Evolutionary conservation across 1,140 invertebrate genomes (phyloP).

Genomic region (Atta colombica): DNA sequence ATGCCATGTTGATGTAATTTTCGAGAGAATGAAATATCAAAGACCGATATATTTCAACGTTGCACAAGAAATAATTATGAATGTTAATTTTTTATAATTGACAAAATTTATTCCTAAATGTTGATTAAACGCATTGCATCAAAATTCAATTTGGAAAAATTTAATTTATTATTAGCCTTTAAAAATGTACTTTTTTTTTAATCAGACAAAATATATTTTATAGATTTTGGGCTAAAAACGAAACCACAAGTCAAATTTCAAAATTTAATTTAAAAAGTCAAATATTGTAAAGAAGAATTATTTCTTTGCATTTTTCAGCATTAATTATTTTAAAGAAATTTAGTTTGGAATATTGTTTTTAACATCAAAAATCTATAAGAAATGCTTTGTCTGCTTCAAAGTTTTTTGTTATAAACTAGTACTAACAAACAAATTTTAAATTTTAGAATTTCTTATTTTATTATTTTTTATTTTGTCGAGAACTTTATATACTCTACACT

Average conservation of each 20-base stretch:
- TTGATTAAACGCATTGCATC: background rate
- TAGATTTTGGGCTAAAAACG: too few relatives aligned
- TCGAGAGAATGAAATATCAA: constrained; percentile 22
- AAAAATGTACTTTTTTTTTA: too few relatives aligned
- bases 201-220: too few relatives aligned
- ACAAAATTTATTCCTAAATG: background rate
- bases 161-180: background rate
- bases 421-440: background rate
- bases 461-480: background rate
- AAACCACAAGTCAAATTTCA: too few relatives aligned
- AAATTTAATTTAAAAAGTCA: too few relatives aligned
- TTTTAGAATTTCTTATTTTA: background rate
- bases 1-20: constrained; percentile 41
- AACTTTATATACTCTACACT: background rate
- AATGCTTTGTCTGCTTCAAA: too few relatives aligned
- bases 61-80: constrained; percentile 25
- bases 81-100: background rate
- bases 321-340: too few relatives aligned
- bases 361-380: too few relatives aligned
- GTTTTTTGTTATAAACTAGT: too few relatives aligned
- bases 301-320: too few relatives aligned
- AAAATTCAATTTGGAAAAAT: background rate
- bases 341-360: too few relatives aligned
- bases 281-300: too few relatives aligned
- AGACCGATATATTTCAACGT: background rate